phyloP scores from a whole-genome alignment of 2,797 vertebrate genomes.

The Enteromius mattozi region DNA sequence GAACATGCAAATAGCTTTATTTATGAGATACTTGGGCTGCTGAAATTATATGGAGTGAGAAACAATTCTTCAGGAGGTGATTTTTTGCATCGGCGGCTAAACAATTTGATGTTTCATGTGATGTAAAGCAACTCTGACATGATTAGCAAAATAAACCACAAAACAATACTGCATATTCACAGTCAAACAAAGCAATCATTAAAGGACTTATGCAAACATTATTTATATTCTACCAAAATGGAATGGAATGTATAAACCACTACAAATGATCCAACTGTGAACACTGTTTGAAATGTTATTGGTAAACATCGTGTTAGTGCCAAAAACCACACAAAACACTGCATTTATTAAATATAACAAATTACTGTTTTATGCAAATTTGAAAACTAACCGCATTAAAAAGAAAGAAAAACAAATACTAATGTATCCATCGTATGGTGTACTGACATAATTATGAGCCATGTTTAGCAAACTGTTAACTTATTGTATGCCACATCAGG shows the following conservation, averaged over 20 bases:
- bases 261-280: neutral
- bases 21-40: conserved; percentile 59
- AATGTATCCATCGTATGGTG: neutral
- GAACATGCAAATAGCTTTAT: conserved; percentile 66
- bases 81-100: neutral
- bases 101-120: neutral
- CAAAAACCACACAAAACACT: neutral
- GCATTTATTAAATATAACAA: neutral
- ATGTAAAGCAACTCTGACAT: neutral
- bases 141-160: neutral
- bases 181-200: neutral
- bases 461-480: neutral
- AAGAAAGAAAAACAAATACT: neutral
- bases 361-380: neutral
- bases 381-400: neutral
- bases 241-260: neutral
- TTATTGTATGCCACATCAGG: neutral
- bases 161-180: neutral
- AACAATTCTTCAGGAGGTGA: neutral
- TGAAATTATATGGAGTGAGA: neutral
- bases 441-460: neutral
- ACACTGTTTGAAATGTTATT: neutral
- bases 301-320: neutral
- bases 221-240: neutral
- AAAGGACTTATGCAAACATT: neutral